Conservation (phyloP, 2,888 invertebrate species). For the Sesia apiformis region DNA sequence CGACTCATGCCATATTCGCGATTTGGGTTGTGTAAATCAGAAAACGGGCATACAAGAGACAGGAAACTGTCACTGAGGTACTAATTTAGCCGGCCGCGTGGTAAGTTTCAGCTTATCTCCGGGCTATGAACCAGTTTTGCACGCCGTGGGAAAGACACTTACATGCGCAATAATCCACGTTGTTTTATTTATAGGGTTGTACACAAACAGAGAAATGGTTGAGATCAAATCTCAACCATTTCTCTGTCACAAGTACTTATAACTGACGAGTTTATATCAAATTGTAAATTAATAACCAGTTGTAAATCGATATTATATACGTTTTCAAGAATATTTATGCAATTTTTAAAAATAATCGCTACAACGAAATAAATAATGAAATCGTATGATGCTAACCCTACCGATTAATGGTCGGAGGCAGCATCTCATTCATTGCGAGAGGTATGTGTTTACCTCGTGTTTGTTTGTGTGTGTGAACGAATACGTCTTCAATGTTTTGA, state of each 20-base stretch:
- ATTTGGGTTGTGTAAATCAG: constrained; percentile 25
- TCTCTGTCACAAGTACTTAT: too few species aligned
- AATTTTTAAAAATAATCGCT: too few species aligned
- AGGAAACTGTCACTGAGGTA: constrained; percentile 66
- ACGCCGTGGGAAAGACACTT: constrained; percentile 65
- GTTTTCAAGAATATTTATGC: too few species aligned
- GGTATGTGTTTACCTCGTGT: constrained; percentile 7
- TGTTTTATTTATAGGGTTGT: constrained; percentile 59
- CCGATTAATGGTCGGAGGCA: constrained; percentile 37
- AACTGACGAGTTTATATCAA: too few species aligned
- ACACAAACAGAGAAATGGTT: constrained; percentile 10
- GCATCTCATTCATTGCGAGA: constrained; percentile 54
- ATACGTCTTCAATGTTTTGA: constrained; percentile 25
- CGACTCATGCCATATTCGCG: constrained; percentile 8
- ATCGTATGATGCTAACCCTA: constrained; percentile 35
- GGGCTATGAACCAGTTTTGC: constrained; percentile 57
- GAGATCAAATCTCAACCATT: too few species aligned
- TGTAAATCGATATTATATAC: too few species aligned
- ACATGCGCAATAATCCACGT: constrained; percentile 58
- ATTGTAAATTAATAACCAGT: too few species aligned
- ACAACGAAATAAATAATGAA: too few species aligned
- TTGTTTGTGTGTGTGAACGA: constrained; percentile 19
- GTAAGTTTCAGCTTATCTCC: constrained; percentile 65
- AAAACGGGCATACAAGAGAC: constrained; percentile 38
- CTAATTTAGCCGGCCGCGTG: constrained; percentile 60